Evolutionary conservation across 2,888 invertebrate species (phyloP).

Genomic region (Psylliodes chrysocephalus): DNA sequence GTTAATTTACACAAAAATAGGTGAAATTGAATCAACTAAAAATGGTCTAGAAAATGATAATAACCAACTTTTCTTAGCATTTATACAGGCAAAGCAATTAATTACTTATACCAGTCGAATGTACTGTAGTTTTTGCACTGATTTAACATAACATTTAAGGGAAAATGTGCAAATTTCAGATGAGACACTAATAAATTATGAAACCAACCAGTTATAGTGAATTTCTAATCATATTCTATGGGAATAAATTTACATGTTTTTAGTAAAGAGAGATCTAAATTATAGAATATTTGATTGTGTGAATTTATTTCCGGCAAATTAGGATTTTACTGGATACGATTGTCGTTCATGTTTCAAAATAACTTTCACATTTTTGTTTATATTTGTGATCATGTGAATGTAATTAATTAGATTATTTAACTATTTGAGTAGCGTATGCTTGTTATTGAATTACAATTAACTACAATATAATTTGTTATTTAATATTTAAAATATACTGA

Average conservation of each 20-base stretch:
- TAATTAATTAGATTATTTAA: neutral
- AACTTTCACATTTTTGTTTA: constrained; percentile 20
- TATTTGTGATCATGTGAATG: constrained; percentile 16
- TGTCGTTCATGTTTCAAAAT: constrained; percentile 4
- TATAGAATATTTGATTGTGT: neutral
- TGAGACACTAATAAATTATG: constrained; percentile 3
- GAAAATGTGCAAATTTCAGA: constrained; percentile 11
- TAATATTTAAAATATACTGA: too few relatives aligned
- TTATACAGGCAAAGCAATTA: too few relatives aligned
- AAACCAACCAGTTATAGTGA: constrained; percentile 1
- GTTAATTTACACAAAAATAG: too few relatives aligned
- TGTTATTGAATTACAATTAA: too few relatives aligned
- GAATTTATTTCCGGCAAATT: constrained; percentile 9
- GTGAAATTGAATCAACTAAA: too few relatives aligned
- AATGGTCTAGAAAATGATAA: too few relatives aligned
- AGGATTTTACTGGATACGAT: neutral
- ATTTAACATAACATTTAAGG: neutral
- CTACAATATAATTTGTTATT: too few relatives aligned
- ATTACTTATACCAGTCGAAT: too few relatives aligned
- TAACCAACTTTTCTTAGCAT: too few relatives aligned
- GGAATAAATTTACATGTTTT: constrained; percentile 14
- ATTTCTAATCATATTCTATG: constrained; percentile 10
- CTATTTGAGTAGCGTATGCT: too few relatives aligned
- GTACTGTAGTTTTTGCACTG: too few relatives aligned
- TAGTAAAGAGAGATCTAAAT: neutral